A percentile compares a stretch with the other conserved stretches of the same genome.
Conservation (phyloP, 2,888 invertebrate genomes). For the Cerastis leucographa region DNA sequence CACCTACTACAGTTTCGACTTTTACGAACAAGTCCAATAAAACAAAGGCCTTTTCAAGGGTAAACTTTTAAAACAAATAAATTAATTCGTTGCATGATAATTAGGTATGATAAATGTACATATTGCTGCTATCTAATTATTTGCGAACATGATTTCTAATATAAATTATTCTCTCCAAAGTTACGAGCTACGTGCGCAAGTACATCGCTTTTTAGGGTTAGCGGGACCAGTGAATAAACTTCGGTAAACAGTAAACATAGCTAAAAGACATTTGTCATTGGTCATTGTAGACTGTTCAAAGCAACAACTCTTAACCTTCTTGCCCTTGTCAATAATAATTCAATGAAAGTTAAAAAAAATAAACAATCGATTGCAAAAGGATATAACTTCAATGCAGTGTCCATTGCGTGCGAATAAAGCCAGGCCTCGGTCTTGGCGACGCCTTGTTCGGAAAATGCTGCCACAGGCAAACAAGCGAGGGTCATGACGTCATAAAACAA, state of each 20-base stretch:
- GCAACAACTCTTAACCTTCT: conserved; percentile 43
- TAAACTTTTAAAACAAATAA: conserved; percentile 13
- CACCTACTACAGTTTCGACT: conserved; percentile 26
- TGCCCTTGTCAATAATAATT: conserved; percentile 53
- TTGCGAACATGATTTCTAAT: conserved; percentile 50
- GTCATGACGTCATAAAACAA: conserved; percentile 41
- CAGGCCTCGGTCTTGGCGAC: conserved; percentile 13
- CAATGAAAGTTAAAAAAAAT: conserved; percentile 43
- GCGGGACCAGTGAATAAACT: conserved; percentile 44
- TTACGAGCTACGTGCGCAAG: conserved; percentile 31
- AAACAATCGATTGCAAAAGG: conserved; percentile 50
- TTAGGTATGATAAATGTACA: neutral
- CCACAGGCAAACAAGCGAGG: conserved; percentile 33
- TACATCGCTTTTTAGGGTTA: conserved; percentile 49
- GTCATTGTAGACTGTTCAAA: conserved; percentile 32
- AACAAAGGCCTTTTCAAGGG: conserved; percentile 22
- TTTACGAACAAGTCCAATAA: conserved; percentile 25
- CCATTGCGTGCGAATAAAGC: conserved; percentile 38
- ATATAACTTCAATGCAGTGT: conserved; percentile 44
- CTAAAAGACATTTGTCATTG: conserved; percentile 43
- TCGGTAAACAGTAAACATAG: conserved; percentile 43
- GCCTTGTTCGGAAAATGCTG: conserved; percentile 48
- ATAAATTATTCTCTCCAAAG: conserved; percentile 44
- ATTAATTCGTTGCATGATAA: conserved; percentile 20
- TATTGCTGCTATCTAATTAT: conserved; percentile 10